Percentiles rank a stretch among this genome's conserved stretches.
Evolutionary conservation across 2,113 vertebrate genomes (phyloP).

Genomic region (Istiophorus platypterus): DNA sequence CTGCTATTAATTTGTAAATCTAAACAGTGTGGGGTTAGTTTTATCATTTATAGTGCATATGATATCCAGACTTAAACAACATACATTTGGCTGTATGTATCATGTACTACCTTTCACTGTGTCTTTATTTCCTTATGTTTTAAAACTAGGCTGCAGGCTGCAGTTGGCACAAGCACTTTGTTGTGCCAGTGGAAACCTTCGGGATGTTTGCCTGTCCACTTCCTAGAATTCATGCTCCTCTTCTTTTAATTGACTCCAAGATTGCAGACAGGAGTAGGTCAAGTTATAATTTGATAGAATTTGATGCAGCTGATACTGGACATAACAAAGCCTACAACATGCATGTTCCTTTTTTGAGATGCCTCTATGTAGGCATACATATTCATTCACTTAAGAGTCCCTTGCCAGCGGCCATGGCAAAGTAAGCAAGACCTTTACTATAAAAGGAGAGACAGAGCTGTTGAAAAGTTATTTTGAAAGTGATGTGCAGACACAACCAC

Average conservation of each 20-base stretch:
- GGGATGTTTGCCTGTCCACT: constrained; percentile 32
- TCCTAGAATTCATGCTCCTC: constrained; percentile 31
- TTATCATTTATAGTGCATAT: not conserved
- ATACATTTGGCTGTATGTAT: not conserved
- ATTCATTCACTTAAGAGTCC: constrained; percentile 14
- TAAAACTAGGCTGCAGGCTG: not conserved
- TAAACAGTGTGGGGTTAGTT: not conserved
- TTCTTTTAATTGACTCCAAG: constrained; percentile 12
- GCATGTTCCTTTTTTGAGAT: not conserved
- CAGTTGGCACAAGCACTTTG: constrained; percentile 20
- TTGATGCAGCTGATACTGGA: constrained; percentile 2
- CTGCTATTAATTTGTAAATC: not conserved
- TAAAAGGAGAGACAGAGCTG: constrained; percentile 78
- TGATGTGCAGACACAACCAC: constrained; percentile 75
- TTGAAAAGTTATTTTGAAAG: constrained; percentile 78
- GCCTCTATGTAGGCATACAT: not conserved
- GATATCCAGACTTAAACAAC: not conserved
- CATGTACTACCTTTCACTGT: not conserved
- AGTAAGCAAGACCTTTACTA: constrained; percentile 70
- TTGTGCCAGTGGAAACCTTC: constrained; percentile 17
- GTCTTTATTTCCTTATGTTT: not conserved
- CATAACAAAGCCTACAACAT: constrained; percentile 3
- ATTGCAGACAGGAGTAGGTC: constrained; percentile 11
- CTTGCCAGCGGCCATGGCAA: constrained; percentile 5
- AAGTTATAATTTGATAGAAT: constrained; percentile 30